Evolutionary conservation across 2,113 vertebrate species (phyloP).

Genomic region (Seriola quinqueradiata): DNA sequence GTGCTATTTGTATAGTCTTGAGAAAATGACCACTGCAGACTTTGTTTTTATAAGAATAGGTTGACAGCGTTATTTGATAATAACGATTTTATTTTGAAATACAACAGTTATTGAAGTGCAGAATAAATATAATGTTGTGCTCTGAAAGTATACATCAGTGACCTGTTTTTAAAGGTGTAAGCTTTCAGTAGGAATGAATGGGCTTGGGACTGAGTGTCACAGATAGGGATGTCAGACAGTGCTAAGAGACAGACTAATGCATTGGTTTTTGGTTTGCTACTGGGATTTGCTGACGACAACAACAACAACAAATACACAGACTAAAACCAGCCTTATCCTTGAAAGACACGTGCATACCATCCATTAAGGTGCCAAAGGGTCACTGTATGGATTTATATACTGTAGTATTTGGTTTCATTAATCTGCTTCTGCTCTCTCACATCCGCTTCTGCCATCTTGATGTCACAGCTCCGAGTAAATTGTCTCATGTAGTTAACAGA

Average conservation of each 20-base stretch:
- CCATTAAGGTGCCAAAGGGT: slow-evolving; percentile 14
- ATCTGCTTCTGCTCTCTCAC: slow-evolving; percentile 42
- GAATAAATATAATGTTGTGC: background rate
- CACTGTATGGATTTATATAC: slow-evolving; percentile 35
- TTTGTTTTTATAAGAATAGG: background rate
- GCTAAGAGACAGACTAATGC: slow-evolving; percentile 3
- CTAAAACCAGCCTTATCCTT: slow-evolving; percentile 15
- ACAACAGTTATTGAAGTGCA: background rate
- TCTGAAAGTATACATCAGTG: background rate
- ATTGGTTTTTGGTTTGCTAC: slow-evolving; percentile 14
- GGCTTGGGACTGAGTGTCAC: background rate
- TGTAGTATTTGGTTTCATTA: slow-evolving; percentile 38
- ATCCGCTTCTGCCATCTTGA: slow-evolving; percentile 55
- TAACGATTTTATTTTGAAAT: background rate
- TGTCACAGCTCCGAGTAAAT: slow-evolving; percentile 65
- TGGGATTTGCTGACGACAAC: slow-evolving; percentile 27
- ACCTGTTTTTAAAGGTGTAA: background rate
- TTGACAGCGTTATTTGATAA: background rate
- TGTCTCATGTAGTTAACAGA: slow-evolving; percentile 72
- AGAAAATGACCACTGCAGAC: background rate
- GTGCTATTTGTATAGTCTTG: background rate
- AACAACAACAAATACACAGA: background rate
- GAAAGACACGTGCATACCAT: slow-evolving; percentile 24
- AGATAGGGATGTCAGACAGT: slow-evolving; percentile 2
- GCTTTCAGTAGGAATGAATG: background rate